Base-by-base conservation (phyloP, 2,797 vertebrate genomes). In the Rhinogobio ventralis region DNA sequence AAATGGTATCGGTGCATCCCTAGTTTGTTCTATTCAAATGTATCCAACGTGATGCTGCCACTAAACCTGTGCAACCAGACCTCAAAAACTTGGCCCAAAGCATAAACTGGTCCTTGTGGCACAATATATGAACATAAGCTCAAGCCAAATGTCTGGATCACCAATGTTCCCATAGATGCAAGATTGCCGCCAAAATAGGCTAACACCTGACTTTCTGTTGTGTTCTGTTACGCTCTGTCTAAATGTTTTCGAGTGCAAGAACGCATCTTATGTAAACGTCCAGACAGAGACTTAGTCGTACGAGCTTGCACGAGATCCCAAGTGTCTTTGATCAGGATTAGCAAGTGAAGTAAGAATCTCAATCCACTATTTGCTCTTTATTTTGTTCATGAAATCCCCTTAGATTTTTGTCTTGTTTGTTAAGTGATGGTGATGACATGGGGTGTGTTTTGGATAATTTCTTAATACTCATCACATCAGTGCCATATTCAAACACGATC, bases 1-100 rank as follows among this genome's bases (percentile, higher is more conserved):
- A n/a, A n/a, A n/a, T n/a, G n/a, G n/a, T n/a, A n/a, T n/a, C n/a
- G n/a, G n/a, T n/a, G n/a, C n/a, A n/a, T n/a, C n/a, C n/a, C n/a
- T n/a, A n/a, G n/a, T n/a, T 49, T 7, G 25, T 57, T 83, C 28
- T 17, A 53, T 57, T 77, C 13, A 42, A 33, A 11, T 57, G 6
- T 64, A 36, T 20, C 23, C 55, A 45, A 19, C 6, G 62, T 5
- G 36, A 60, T 67, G 79, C 75, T 49, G n/a, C 83, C 84, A 73
- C 69, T 86, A 72, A 86, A 87, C 86, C 85, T 86, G 86, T 77
- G 25, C 60, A 86, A 85, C 88, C 82, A 86, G 88, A 88, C 88
- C 69, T 85, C 60, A 33, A 57, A 87, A 78, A 83, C 71, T 83
- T 78, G 85, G 69, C 85, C 78, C 2, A 42, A 36, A 87, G 79